phyloP scores from a whole-genome alignment of 2,888 invertebrate genomes.

The Galeruca laticollis region DNA sequence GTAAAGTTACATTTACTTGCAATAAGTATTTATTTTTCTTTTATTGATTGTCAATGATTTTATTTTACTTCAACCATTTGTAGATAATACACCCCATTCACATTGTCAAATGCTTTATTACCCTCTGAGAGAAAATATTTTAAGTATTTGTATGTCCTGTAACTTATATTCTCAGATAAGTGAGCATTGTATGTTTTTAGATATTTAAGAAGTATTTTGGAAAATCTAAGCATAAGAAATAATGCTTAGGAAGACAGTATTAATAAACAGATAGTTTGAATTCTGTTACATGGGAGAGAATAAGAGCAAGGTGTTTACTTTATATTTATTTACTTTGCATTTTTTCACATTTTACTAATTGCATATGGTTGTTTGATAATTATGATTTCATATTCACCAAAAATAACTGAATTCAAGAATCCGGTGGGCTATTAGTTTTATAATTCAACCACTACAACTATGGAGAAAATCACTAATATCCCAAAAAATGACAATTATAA shows the following conservation, averaged over 20 bases:
- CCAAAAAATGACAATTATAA: no score
- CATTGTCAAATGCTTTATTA: conserved; percentile 30
- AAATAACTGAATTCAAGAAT: no score
- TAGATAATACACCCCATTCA: conserved; percentile 55
- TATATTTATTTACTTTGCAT: background rate
- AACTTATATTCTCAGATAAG: conserved; percentile 24
- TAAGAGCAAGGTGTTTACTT: no score
- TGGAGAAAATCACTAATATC: no score
- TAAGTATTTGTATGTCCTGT: conserved; percentile 35
- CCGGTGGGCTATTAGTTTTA: no score
- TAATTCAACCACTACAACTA: no score
- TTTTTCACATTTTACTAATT: background rate
- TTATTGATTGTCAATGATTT: conserved; percentile 5
- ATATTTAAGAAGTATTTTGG: conserved; percentile 46
- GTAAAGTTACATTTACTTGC: conserved; percentile 10
- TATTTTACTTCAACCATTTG: conserved; percentile 43
- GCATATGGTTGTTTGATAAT: no score
- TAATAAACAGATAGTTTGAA: background rate
- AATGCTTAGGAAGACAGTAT: conserved; percentile 13
- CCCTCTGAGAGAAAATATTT: conserved; percentile 44
- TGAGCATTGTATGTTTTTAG: conserved; percentile 24
- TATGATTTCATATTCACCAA: no score
- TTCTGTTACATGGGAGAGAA: background rate
- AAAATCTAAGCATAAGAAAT: conserved; percentile 48
- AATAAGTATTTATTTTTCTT: conserved; percentile 21